Evolutionary conservation across 2,797 vertebrate species (phyloP), one percentile per base, ranked within the genome.

Genomic region (Numenius phaeopus): DNA sequence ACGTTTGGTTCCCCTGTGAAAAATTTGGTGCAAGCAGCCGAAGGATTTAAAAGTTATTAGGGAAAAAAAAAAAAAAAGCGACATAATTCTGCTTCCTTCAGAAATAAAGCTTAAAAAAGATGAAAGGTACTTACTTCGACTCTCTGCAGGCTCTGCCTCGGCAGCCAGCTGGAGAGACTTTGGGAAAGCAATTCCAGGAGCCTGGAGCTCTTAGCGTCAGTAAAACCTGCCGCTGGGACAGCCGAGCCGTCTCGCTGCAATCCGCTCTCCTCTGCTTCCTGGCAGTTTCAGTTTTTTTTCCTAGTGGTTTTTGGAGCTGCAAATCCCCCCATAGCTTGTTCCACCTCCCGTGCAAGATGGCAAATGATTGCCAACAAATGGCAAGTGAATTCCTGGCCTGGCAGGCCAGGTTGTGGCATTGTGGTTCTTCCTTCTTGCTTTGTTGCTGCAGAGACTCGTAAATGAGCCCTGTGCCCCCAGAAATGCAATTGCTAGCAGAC

Each of bases 91-190:
- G 20, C 67, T 94, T 94, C 65, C 69, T 85, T 92, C 23, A 15
- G 94, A 95, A 97, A 89, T 77, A 67, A 91, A 94, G 94, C 92
- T 94, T 94, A 42, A 91, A 89, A 94, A 93, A 96, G 93, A 97
- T 90, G 91, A 96, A 97, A 93, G 64, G 88, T 94, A 90, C 95
- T 92, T 96, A 86, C 70, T 67, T 96, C 17, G 3, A 46, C 81
- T 93, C 66, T 87, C 89, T 65, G 67, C 69, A 79, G 87, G 85
- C 69, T 89, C 69, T 65, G 59, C 85, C 79, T 94, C 1, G 0
- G 70, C 85, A 96, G 73, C 71, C 71, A 87, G 94, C 78, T 95
- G 52, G 86, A 94, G 49, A 89, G 83, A 77, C 87, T 93, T 94
- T 92, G 86, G 71, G 65, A 94, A 92, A 90, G 89, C 85, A 93